phyloP scores from a whole-genome alignment of 2,797 vertebrate genomes.

The Rallus crepitans region DNA sequence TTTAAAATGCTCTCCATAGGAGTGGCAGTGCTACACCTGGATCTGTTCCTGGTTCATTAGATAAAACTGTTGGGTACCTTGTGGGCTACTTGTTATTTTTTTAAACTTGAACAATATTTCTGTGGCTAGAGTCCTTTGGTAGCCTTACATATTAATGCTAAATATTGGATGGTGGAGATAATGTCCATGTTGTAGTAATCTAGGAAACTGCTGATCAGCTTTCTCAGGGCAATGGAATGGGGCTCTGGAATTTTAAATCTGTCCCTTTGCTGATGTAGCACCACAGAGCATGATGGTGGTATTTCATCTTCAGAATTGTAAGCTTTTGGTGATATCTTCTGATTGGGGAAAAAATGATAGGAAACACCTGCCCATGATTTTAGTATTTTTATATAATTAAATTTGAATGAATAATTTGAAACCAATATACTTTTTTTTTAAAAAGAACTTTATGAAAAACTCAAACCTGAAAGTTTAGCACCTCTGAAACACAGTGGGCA shows the following conservation, averaged over 20 bases:
- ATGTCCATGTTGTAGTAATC: background rate
- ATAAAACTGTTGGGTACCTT: background rate
- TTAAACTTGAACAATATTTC: background rate
- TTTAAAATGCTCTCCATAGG: background rate
- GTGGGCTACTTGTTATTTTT: background rate
- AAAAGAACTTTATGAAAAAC: background rate
- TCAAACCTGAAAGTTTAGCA: background rate
- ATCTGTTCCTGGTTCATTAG: background rate
- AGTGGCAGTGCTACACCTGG: background rate
- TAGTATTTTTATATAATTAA: background rate
- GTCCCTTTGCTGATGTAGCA: background rate
- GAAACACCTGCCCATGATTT: background rate
- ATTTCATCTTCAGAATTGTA: background rate
- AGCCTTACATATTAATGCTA: background rate
- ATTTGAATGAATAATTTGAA: slow-evolving; percentile 21
- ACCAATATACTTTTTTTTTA: background rate
- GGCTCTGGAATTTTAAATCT: background rate
- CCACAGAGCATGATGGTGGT: background rate
- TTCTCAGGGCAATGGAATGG: background rate
- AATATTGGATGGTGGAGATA: background rate
- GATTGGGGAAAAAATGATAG: background rate
- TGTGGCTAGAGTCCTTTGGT: background rate
- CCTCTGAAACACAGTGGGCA: background rate
- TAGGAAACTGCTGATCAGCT: background rate
- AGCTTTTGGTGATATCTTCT: background rate